A percentile compares a stretch with the other conserved stretches of the same genome.
Evolutionary conservation across 2,797 vertebrate species (phyloP).

Genomic region (Tinamus major): DNA sequence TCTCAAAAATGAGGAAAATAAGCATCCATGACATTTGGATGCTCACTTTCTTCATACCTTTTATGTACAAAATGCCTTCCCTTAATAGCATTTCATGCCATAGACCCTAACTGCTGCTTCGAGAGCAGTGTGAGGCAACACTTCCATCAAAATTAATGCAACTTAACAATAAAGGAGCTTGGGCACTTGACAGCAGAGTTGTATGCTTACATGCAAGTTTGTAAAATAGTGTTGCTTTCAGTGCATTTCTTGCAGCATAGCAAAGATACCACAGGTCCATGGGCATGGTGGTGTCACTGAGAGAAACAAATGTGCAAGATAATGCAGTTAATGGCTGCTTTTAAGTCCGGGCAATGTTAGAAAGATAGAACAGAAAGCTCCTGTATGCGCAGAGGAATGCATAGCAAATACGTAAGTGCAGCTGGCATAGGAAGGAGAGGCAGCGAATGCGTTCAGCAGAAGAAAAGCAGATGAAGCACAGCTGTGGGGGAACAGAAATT

Average conservation of each 20-base stretch:
- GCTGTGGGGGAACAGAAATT: neutral
- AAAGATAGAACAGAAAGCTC: neutral
- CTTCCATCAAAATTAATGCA: neutral
- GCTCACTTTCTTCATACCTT: neutral
- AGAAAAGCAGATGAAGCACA: accelerated
- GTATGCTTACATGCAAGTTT: neutral
- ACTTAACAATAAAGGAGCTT: neutral
- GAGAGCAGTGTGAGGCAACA: neutral
- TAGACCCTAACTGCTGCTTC: neutral
- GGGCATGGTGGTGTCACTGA: neutral
- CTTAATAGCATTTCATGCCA: accelerated
- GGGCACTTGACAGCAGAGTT: neutral
- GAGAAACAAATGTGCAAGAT: neutral
- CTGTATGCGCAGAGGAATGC: neutral
- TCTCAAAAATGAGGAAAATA: neutral
- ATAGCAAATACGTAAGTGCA: neutral
- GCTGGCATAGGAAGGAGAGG: neutral
- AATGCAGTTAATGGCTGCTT: neutral
- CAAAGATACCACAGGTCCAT: accelerated
- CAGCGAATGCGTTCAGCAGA: neutral
- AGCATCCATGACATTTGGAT: accelerated
- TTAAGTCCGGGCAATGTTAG: neutral
- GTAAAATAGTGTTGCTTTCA: neutral
- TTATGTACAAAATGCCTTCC: neutral
- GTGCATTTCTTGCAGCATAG: neutral